Conservation (phyloP, 2,113 vertebrate genomes). For the Lynx canadensis region DNA sequence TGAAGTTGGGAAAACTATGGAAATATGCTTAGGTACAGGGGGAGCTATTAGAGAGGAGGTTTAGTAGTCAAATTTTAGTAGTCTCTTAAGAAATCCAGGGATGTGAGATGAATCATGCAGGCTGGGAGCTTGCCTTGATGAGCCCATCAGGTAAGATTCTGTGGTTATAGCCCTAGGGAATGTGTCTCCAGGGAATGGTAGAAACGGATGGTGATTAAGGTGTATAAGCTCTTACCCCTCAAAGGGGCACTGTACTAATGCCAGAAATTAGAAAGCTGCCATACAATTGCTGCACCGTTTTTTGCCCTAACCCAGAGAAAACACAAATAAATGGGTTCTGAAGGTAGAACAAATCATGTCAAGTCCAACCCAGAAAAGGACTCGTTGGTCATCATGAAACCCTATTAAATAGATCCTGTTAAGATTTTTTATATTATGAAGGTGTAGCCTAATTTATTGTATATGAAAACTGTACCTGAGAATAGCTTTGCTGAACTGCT, state of each 20-base stretch:
- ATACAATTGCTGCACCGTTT: not conserved
- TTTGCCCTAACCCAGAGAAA: slow-evolving; percentile 19
- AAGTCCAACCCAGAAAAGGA: slow-evolving; percentile 8
- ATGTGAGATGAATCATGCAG: not conserved
- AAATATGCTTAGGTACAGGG: not conserved
- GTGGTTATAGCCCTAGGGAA: not conserved
- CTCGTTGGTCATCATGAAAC: not conserved
- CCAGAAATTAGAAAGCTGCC: not conserved
- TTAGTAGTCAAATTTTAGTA: not conserved
- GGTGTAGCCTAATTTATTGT: not conserved
- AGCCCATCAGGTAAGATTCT: slow-evolving; percentile 36
- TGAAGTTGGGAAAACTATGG: not conserved
- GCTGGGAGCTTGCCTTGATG: not conserved
- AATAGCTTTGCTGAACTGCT: slow-evolving; percentile 43
- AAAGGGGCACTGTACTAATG: not conserved
- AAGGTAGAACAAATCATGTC: slow-evolving; percentile 38
- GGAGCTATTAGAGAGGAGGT: not conserved
- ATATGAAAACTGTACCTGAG: not conserved
- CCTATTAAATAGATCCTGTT: not conserved
- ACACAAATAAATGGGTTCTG: not conserved
- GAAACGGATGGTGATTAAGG: not conserved
- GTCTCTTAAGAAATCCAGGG: slow-evolving; percentile 14
- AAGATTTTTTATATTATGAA: slow-evolving; percentile 3
- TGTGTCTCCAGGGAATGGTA: not conserved
- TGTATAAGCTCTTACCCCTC: not conserved